phyloP scores from a whole-genome alignment of 2,888 invertebrate species.

The Amiota minor region DNA sequence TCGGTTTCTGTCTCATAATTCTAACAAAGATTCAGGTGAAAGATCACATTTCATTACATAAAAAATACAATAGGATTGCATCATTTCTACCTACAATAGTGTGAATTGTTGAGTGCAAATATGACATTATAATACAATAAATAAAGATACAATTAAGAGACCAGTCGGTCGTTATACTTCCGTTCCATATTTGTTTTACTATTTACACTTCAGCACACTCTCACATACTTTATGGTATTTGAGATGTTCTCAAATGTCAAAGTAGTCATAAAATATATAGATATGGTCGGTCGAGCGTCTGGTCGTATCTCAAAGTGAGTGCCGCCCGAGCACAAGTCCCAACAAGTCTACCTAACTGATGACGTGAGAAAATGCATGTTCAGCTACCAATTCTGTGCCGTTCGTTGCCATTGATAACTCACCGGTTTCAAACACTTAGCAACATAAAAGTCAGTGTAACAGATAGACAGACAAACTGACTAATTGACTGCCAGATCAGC shows the following conservation, averaged over 20 bases:
- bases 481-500: not conserved
- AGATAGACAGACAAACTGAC: not conserved
- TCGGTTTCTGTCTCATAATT: not conserved
- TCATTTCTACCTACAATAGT: not conserved
- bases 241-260: too few relatives aligned
- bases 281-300: too few relatives aligned
- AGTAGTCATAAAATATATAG: too few relatives aligned
- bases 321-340: too few relatives aligned
- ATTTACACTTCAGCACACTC: too few relatives aligned
- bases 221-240: too few relatives aligned
- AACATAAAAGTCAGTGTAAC: constrained; percentile 42
- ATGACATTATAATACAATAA: too few relatives aligned
- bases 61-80: not conserved
- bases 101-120: too few relatives aligned
- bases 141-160: too few relatives aligned
- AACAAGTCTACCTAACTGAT: constrained; percentile 36
- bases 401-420: constrained; percentile 48
- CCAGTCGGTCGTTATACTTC: too few relatives aligned
- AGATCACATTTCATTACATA: constrained; percentile 1
- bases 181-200: too few relatives aligned
- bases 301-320: too few relatives aligned
- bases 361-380: constrained; percentile 66
- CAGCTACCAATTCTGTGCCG: constrained; percentile 64
- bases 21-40: not conserved
- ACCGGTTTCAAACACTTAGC: constrained; percentile 33